A percentile compares a stretch with the other conserved stretches of the same genome.
Conservation (phyloP, 2,113 vertebrate species). For the Turdus rufiventris region DNA sequence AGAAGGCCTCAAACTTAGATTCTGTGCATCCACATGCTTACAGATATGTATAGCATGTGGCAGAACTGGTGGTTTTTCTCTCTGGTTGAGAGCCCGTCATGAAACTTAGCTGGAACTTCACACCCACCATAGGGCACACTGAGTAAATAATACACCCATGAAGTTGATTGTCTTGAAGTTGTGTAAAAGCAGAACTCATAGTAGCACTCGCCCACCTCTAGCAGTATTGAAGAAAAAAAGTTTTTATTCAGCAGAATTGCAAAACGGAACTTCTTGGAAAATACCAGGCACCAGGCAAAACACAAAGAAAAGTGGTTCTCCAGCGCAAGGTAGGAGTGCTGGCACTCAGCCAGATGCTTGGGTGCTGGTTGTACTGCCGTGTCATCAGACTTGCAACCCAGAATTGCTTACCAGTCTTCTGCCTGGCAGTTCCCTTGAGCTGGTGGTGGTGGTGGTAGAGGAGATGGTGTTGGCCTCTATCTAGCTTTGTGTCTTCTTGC, state of each 20-base stretch:
- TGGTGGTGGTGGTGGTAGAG: slow-evolving; percentile 23
- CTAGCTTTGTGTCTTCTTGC: slow-evolving; percentile 41
- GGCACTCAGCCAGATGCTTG: slow-evolving; percentile 53
- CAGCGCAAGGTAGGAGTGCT: slow-evolving; percentile 71
- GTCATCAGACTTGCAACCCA: slow-evolving; percentile 30
- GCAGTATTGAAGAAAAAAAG: slow-evolving; percentile 69
- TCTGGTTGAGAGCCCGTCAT: background rate
- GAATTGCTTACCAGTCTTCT: slow-evolving; percentile 59
- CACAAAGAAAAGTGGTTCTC: slow-evolving; percentile 74
- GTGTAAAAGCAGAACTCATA: background rate
- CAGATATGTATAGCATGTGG: background rate
- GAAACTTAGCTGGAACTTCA: background rate
- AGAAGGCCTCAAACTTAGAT: background rate
- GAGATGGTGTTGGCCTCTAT: slow-evolving; percentile 18
- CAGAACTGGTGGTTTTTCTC: background rate
- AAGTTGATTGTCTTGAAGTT: background rate
- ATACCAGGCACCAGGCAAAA: slow-evolving; percentile 72
- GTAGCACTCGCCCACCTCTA: background rate
- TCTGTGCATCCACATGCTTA: background rate
- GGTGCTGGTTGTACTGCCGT: slow-evolving; percentile 46
- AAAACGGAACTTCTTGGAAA: slow-evolving; percentile 73
- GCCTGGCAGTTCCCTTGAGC: slow-evolving; percentile 47
- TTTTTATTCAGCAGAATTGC: slow-evolving; percentile 78
- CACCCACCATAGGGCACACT: fast-evolving
- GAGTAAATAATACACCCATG: background rate